Evolutionary conservation across 2,888 invertebrate genomes (phyloP).

Genomic region (Hecatera dysodea): DNA sequence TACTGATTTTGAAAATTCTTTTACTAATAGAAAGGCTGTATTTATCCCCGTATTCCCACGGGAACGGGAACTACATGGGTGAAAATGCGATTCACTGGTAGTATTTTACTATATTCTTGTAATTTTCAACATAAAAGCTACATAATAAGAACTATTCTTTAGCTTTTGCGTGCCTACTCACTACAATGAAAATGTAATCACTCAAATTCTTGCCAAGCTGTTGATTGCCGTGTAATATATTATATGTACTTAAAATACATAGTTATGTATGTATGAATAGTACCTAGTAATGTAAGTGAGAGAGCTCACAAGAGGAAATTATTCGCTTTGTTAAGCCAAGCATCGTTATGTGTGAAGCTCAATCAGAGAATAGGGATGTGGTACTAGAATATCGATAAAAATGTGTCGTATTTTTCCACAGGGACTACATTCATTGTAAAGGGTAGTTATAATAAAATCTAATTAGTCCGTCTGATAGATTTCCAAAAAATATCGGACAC

Average conservation of each 20-base stretch:
- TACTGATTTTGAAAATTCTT: too few relatives aligned
- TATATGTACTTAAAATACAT: conserved; percentile 19
- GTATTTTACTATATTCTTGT: background rate
- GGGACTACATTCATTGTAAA: background rate
- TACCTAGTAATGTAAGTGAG: conserved; percentile 21
- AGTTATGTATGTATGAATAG: conserved; percentile 11
- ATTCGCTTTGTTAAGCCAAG: conserved; percentile 66
- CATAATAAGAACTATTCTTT: background rate
- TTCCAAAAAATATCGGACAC: too few relatives aligned
- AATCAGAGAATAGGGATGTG: conserved; percentile 51
- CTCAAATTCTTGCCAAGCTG: conserved; percentile 35
- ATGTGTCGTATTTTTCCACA: background rate
- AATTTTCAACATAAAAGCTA: conserved; percentile 1
- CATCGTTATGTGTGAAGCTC: conserved; percentile 59
- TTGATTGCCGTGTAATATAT: conserved; percentile 45
- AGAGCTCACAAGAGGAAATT: conserved; percentile 59
- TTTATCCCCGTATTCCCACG: too few relatives aligned
- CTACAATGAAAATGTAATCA: conserved; percentile 42
- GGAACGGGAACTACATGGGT: too few relatives aligned
- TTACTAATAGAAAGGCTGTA: too few relatives aligned
- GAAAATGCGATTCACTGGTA: too few relatives aligned
- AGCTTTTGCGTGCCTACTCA: background rate
- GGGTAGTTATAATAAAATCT: too few relatives aligned
- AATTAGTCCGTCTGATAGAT: too few relatives aligned
- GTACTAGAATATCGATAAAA: conserved; percentile 14